Evolutionary conservation across 2,888 invertebrate genomes (phyloP).

Genomic region (Lacanobia wlatinum): DNA sequence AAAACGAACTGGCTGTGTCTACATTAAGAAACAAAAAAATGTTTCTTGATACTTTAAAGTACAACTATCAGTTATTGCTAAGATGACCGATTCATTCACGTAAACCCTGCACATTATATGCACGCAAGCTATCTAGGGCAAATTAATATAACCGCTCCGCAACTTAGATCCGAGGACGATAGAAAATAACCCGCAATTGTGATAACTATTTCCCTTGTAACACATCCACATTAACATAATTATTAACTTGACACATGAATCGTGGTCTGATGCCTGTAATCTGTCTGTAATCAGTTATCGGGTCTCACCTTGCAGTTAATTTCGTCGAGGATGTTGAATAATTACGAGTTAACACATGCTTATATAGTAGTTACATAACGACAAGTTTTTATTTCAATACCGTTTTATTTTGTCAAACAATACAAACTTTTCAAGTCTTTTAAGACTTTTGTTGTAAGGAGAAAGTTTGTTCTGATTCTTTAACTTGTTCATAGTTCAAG

Average conservation of each 20-base stretch:
- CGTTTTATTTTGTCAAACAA: background rate
- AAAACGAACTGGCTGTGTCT: too few relatives aligned
- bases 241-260: background rate
- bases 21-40: too few relatives aligned
- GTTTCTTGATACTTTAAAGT: too few relatives aligned
- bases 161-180: background rate
- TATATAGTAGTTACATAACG: background rate
- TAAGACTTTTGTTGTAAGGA: background rate
- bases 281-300: background rate
- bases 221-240: slow-evolving; percentile 4
- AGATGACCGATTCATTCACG: background rate
- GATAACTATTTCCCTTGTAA: slow-evolving; percentile 16
- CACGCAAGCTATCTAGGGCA: slow-evolving; percentile 2
- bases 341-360: background rate
- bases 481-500: background rate
- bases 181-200: background rate
- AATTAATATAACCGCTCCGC: background rate
- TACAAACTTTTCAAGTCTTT: background rate
- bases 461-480: background rate
- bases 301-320: background rate
- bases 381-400: background rate
- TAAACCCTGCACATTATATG: background rate
- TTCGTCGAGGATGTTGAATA: background rate
- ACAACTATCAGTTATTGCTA: too few relatives aligned
- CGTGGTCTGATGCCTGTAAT: background rate